phyloP scores from a whole-genome alignment of 2,888 invertebrate species.

The Caenorhabditis plicata region DNA sequence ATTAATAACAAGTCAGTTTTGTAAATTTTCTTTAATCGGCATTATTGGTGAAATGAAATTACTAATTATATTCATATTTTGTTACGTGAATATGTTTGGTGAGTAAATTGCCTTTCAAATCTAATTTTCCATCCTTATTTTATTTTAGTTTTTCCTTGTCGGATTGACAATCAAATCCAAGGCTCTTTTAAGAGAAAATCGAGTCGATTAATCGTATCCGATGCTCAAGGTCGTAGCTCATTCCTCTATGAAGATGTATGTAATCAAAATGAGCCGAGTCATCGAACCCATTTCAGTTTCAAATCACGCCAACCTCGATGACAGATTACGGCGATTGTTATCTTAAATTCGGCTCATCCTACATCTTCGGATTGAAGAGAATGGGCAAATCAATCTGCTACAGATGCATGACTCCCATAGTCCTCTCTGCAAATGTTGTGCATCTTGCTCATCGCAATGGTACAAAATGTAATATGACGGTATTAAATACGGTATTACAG shows the following conservation, averaged over 20 bases:
- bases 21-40: too few relatives aligned
- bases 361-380: conserved; percentile 51
- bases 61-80: too few relatives aligned
- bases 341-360: conserved; percentile 40
- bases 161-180: conserved; percentile 34
- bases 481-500: conserved; percentile 14
- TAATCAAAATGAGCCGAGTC: too few relatives aligned
- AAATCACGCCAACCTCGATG: conserved; percentile 41
- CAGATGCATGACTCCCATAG: conserved; percentile 50
- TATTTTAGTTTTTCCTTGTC: too few relatives aligned
- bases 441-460: conserved; percentile 54
- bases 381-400: conserved; percentile 52
- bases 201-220: conserved; percentile 8
- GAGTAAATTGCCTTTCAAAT: too few relatives aligned
- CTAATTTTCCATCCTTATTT: too few relatives aligned
- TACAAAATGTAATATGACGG: conserved; percentile 9
- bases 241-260: conserved; percentile 34
- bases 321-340: conserved; percentile 55
- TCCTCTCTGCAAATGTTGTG: conserved; percentile 44
- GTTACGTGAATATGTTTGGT: too few relatives aligned
- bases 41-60: too few relatives aligned
- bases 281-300: conserved; percentile 10
- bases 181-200: conserved; percentile 38
- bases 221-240: conserved; percentile 12
- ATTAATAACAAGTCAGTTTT: too few relatives aligned